These are phyloP conservation scores for Nomada ruficornis DNA, from an alignment of 2,888 invertebrate genomes.

Conservation along the genomic window DNA sequence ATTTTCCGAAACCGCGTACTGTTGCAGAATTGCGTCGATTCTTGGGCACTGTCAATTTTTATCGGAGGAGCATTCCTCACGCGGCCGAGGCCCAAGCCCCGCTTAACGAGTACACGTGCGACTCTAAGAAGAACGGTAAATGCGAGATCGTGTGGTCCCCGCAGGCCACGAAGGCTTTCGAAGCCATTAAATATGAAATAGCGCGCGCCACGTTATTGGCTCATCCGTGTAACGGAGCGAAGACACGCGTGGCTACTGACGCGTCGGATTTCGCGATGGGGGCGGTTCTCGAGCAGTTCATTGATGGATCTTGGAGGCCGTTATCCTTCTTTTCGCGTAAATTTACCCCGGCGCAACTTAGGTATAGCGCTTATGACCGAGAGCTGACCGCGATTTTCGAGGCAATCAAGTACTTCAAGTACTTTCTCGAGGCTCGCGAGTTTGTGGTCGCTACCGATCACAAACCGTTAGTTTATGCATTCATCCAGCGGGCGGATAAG, in stretches of 20 bases:
- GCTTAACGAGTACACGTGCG: background rate
- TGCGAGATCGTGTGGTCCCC: background rate
- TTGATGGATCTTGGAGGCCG: background rate
- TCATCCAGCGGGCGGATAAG: too few relatives aligned
- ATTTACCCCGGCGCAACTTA: background rate
- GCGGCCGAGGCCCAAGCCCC: conserved; percentile 1
- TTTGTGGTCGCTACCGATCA: background rate
- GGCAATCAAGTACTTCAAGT: background rate
- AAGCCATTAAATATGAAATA: too few relatives aligned
- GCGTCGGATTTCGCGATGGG: conserved; percentile 9
- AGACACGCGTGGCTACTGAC: background rate
- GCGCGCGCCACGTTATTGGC: too few relatives aligned
- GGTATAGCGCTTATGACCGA: background rate
- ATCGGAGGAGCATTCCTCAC: conserved; percentile 10
- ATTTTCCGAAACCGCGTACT: conserved; percentile 17
- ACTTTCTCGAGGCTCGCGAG: background rate
- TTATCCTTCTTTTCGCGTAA: conserved; percentile 1
- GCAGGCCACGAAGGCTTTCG: too few relatives aligned
- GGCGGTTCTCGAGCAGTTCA: background rate
- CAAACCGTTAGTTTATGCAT: background rate
- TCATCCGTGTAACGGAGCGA: background rate
- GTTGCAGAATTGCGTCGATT: conserved; percentile 5
- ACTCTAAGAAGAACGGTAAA: conserved; percentile 30
- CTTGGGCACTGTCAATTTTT: conserved; percentile 27
- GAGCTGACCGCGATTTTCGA: background rate